Base-by-base conservation (phyloP, 2,113 vertebrate species). In the Microtus ochrogaster region DNA sequence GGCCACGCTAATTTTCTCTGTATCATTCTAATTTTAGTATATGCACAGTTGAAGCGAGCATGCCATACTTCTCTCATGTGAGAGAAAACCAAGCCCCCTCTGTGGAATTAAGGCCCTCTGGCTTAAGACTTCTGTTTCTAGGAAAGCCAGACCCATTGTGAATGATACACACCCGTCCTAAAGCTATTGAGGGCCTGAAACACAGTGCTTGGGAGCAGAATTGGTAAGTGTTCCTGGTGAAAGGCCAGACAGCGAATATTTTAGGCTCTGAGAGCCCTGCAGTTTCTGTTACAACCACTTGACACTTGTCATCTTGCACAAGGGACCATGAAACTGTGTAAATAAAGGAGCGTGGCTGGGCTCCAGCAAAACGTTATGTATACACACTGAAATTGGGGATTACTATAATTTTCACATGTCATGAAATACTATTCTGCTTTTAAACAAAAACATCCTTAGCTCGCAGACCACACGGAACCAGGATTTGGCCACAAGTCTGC, bases 371-470 rank as follows among this genome's bases (percentile, higher is more conserved):
- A 68, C 19, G 44, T 70, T 72, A 87, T 41, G 44, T 83, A 79
- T 26, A 33, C n/a, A 61, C 73, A 65, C 87, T 47, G 58, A 68
- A 74, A 68, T 76, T 44, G 30, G 26, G 55, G 65, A 44, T 94
- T 86, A 26, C 70, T 77, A 49, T 49, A 86, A 77, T 87, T 90
- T 96, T 78, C 85, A 30, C 19, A 63, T 66, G 33, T 87, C 41
- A 33, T 74, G 24, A 91, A 95, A 83, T 81, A 47, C n/a, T 72
- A 39, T 41, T 89, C 41, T 85, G 41, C 16, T 83, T 90, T 87
- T n/a, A 12, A 94, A 92, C 19, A 90, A 61, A 47, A 87, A 63
- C 6, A 77, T 47, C 26, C 49, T 87, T 87, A 68, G 49, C n/a
- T 77, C 61, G 58, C 8, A 65, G 58, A 19, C 49, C 26, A 81